Percentiles rank a stretch among this genome's conserved stretches.
phyloP scores from a whole-genome alignment of 2,113 vertebrate genomes.

The Lepus europaeus region DNA sequence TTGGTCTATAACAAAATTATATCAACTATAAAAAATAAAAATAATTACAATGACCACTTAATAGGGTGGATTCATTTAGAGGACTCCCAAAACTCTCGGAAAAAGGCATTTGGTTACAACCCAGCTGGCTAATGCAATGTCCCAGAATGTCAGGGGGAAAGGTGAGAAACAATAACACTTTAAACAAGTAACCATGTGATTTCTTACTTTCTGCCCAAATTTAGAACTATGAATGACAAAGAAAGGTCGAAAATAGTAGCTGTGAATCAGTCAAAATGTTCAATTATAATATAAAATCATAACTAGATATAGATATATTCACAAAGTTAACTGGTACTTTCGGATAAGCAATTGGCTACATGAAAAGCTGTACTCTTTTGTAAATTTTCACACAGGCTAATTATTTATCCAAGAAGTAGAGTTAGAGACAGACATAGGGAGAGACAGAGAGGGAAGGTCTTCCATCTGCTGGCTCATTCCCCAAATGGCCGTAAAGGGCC shows the following conservation, averaged over 20 bases:
- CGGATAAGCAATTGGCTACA: not conserved
- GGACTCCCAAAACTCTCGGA: not conserved
- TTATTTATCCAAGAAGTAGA: not conserved
- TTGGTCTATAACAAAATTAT: slow-evolving; percentile 16
- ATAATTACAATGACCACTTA: not conserved
- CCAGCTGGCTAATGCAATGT: not conserved
- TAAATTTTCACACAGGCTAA: not conserved
- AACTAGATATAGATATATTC: not conserved
- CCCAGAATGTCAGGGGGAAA: not conserved
- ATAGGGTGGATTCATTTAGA: not conserved
- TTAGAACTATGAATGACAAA: not conserved
- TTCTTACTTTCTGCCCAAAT: not conserved
- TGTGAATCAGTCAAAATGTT: not conserved
- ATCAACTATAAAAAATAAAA: not conserved
- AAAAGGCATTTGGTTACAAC: slow-evolving; percentile 18
- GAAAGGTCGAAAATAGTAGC: not conserved
- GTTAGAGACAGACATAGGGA: too few species aligned
- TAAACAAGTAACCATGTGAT: not conserved
- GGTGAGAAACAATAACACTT: not conserved
- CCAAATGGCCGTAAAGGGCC: too few species aligned
- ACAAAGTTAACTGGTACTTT: not conserved
- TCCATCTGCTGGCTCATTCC: too few species aligned
- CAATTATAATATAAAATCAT: not conserved
- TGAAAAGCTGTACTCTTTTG: not conserved
- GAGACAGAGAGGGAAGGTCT: too few species aligned